These are phyloP conservation scores for Philopotamus ludificatus DNA, from an alignment of 1,140 invertebrate species.

Conservation along the genomic window DNA sequence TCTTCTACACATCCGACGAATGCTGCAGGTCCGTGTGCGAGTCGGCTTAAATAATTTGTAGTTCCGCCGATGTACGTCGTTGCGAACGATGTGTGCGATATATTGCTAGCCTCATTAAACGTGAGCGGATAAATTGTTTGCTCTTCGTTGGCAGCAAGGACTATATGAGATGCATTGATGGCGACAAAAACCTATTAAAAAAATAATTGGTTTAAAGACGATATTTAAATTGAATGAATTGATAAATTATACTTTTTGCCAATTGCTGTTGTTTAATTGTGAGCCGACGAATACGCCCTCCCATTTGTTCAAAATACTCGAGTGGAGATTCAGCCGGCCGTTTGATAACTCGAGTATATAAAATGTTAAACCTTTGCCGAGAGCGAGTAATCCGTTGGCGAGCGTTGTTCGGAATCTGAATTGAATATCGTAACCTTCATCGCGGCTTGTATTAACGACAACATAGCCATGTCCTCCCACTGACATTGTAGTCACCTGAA, in stretches of 20 bases:
- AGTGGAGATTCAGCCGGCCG: conserved; percentile 81
- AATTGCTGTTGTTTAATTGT: conserved; percentile 78
- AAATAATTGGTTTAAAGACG: conserved; percentile 6
- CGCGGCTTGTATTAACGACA: conserved; percentile 73
- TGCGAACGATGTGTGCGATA: conserved; percentile 75
- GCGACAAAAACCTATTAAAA: conserved; percentile 71
- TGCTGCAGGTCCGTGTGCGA: conserved; percentile 66
- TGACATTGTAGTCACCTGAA: conserved; percentile 80
- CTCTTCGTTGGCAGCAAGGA: conserved; percentile 82
- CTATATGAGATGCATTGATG: conserved; percentile 81
- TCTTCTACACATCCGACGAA: conserved; percentile 93
- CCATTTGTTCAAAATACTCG: conserved; percentile 84
- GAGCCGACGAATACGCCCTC: conserved; percentile 84
- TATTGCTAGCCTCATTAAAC: conserved; percentile 71
- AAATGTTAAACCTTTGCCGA: conserved; percentile 78
- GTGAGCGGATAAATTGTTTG: conserved; percentile 86
- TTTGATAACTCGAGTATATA: conserved; percentile 79
- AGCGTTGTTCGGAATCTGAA: conserved; percentile 90
- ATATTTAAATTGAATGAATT: background rate
- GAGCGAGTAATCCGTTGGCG: conserved; percentile 79
- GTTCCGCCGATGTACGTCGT: conserved; percentile 77
- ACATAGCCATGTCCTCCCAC: conserved; percentile 75
- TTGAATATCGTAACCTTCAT: conserved; percentile 84
- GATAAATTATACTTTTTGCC: conserved; percentile 71
- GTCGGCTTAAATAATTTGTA: conserved; percentile 63